Percentiles rank a stretch among this genome's conserved stretches.
Conservation (phyloP, 2,888 invertebrate species). For the Heteromurus nitidus region DNA sequence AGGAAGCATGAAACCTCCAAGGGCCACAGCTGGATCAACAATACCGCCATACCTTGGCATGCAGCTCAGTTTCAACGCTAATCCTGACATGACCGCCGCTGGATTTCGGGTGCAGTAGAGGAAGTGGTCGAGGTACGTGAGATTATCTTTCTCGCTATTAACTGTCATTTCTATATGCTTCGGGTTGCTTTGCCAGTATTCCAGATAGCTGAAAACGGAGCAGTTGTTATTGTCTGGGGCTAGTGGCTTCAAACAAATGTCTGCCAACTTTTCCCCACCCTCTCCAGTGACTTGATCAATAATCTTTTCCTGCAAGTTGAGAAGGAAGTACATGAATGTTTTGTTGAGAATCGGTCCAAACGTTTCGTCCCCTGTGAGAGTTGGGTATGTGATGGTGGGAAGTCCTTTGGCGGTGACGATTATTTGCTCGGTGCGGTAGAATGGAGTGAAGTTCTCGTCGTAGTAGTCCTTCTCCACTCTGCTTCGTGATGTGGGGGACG, state of each 20-base stretch:
- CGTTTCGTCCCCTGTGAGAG: slow-evolving; percentile 75
- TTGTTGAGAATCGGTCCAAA: slow-evolving; percentile 93
- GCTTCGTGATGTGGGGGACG: slow-evolving; percentile 89
- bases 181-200: slow-evolving; percentile 88
- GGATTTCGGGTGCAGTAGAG: slow-evolving; percentile 80
- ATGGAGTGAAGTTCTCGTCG: slow-evolving; percentile 94
- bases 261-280: slow-evolving; percentile 78
- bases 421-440: slow-evolving; percentile 93
- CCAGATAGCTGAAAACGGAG: slow-evolving; percentile 91
- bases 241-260: slow-evolving; percentile 95
- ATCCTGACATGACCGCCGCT: slow-evolving; percentile 74
- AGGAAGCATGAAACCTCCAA: slow-evolving; percentile 87
- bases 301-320: slow-evolving; percentile 84
- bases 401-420: slow-evolving; percentile 80
- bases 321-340: slow-evolving; percentile 85
- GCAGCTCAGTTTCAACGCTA: slow-evolving; percentile 78
- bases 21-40: slow-evolving; percentile 90
- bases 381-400: slow-evolving; percentile 27
- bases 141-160: not conserved
- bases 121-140: slow-evolving; percentile 84
- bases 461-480: slow-evolving; percentile 92
- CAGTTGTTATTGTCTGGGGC: slow-evolving; percentile 84
- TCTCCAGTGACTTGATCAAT: slow-evolving; percentile 75
- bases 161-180: slow-evolving; percentile 77
- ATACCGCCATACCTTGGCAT: slow-evolving; percentile 94